Conservation (phyloP, 2,888 invertebrate species). For the Encarsia formosa region DNA sequence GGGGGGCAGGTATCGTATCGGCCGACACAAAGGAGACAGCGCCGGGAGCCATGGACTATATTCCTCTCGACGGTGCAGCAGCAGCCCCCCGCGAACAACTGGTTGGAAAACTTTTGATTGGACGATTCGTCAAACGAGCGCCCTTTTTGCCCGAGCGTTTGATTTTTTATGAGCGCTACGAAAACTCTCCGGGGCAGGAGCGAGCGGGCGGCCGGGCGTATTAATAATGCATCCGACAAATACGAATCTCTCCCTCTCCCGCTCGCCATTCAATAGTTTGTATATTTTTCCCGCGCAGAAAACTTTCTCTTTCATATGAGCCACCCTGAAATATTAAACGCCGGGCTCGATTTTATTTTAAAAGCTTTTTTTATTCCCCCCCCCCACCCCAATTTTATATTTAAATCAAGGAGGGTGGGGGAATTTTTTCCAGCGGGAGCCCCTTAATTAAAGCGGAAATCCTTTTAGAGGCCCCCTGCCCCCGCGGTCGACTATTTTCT, state of each 20-base stretch:
- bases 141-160: constrained; percentile 25
- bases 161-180: constrained; percentile 27
- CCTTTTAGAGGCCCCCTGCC: constrained; percentile 19
- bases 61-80: not conserved
- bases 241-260: too few relatives aligned
- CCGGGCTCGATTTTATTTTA: constrained; percentile 24
- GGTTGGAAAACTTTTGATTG: constrained; percentile 41
- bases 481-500: not conserved
- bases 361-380: constrained; percentile 26
- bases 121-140: constrained; percentile 40
- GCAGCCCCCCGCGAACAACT: constrained; percentile 26
- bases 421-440: too few relatives aligned
- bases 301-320: constrained; percentile 12
- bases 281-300: constrained; percentile 15
- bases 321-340: constrained; percentile 20
- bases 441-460: constrained; percentile 25
- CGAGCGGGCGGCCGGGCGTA: not conserved
- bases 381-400: constrained; percentile 18
- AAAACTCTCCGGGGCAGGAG: constrained; percentile 17
- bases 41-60: constrained; percentile 25
- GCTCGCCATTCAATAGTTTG: constrained; percentile 16
- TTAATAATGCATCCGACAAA: constrained; percentile 26
- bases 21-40: constrained; percentile 33
- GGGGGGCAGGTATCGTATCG: constrained; percentile 27
- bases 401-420: too few relatives aligned